Evolutionary conservation across 2,888 invertebrate species (phyloP).

Genomic region (Patella caerulea): DNA sequence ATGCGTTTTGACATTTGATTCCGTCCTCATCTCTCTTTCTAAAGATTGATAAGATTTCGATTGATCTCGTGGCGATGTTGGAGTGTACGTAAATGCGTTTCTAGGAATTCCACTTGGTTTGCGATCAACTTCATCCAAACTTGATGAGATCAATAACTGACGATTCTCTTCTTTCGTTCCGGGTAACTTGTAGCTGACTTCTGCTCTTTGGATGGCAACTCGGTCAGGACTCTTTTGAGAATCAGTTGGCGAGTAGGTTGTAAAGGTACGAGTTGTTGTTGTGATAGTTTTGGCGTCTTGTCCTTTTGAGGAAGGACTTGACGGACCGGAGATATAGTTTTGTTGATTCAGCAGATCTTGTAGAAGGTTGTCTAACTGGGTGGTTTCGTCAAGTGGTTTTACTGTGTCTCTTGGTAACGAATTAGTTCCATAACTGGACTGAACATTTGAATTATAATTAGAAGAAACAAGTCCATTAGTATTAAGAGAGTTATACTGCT

Average conservation of each 20-base stretch:
- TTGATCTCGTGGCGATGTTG: constrained; percentile 38
- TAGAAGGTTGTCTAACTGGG: constrained; percentile 68
- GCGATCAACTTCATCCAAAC: constrained; percentile 43
- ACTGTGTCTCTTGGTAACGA: constrained; percentile 36
- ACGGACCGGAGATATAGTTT: constrained; percentile 48
- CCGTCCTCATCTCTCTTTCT: constrained; percentile 31
- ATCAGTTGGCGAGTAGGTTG: constrained; percentile 47
- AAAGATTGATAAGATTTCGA: constrained; percentile 29
- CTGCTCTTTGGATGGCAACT: constrained; percentile 56
- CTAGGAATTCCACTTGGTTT: constrained; percentile 44
- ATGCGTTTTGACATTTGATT: constrained; percentile 34
- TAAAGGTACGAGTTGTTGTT: constrained; percentile 51
- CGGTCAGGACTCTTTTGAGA: constrained; percentile 51
- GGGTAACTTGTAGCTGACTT: constrained; percentile 60
- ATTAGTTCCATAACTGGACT: constrained; percentile 13
- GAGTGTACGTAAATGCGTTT: constrained; percentile 64
- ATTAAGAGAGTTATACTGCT: constrained; percentile 26
- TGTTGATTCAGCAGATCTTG: constrained; percentile 68
- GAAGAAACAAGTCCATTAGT: constrained; percentile 25
- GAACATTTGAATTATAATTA: constrained; percentile 26
- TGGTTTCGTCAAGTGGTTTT: constrained; percentile 59
- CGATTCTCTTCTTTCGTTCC: constrained; percentile 54
- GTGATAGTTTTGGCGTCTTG: constrained; percentile 38
- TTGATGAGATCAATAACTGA: constrained; percentile 54
- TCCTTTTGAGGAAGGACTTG: constrained; percentile 43